Conservation (phyloP, 2,888 invertebrate genomes). For the Sesia apiformis region DNA sequence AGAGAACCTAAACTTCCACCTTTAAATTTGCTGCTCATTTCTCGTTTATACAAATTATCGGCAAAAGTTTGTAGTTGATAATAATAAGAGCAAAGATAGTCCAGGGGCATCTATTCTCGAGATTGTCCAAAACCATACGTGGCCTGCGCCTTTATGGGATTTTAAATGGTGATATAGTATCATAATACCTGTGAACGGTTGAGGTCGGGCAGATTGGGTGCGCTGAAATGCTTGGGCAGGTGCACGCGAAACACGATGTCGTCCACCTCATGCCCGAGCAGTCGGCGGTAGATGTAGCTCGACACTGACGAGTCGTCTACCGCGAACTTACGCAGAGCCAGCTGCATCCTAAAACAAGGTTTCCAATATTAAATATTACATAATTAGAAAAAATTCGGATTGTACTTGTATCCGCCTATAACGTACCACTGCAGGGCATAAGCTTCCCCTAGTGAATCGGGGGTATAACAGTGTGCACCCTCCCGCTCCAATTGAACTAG, state of each 20-base stretch:
- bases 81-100: background rate
- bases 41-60: too few species aligned
- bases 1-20: too few species aligned
- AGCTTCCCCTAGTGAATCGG: too few species aligned
- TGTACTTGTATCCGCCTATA: too few species aligned
- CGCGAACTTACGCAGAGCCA: conserved; percentile 94
- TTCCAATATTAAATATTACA: too few species aligned
- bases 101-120: background rate
- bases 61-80: too few species aligned
- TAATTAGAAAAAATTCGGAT: too few species aligned
- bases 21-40: too few species aligned
- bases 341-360: conserved; percentile 84
- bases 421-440: too few species aligned
- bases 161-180: background rate
- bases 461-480: too few species aligned
- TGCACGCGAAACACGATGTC: conserved; percentile 94
- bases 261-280: conserved; percentile 95
- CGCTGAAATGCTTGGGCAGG: conserved; percentile 96
- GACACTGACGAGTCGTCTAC: conserved; percentile 98
- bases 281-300: conserved; percentile 96
- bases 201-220: conserved; percentile 96
- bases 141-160: background rate
- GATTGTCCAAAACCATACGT: too few species aligned
- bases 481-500: too few species aligned
- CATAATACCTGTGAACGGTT: conserved; percentile 90